Percentiles rank a stretch among this genome's conserved stretches.
Conservation (phyloP, 2,113 vertebrate species). For the Percopsis transmontana region DNA sequence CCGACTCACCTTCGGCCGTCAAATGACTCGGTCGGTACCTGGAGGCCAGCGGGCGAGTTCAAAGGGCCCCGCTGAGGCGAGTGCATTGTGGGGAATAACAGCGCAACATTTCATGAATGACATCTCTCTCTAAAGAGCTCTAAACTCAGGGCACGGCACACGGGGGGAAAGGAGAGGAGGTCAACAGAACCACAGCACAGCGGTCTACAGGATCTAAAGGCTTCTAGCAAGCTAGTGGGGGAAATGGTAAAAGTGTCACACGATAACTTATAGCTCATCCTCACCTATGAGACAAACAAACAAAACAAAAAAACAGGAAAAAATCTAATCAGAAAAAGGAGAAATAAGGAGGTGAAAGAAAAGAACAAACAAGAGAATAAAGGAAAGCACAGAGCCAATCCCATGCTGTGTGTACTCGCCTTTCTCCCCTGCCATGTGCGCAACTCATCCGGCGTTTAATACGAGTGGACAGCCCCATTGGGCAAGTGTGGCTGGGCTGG, state of each 20-base stretch:
- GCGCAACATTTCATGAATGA: conserved; percentile 72
- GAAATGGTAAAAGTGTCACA: conserved; percentile 61
- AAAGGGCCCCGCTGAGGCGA: conserved; percentile 73
- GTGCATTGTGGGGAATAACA: conserved; percentile 80
- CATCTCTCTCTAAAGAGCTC: conserved; percentile 50
- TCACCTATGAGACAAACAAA: conserved; percentile 75
- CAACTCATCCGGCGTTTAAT: conserved; percentile 1
- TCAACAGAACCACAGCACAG: background rate
- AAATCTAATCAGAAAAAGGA: conserved; percentile 69
- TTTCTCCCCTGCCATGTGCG: background rate
- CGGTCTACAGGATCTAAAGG: background rate
- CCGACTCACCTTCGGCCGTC: conserved; percentile 80
- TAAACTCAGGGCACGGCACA: conserved; percentile 63
- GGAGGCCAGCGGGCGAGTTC: conserved; percentile 75
- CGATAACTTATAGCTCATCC: conserved; percentile 67
- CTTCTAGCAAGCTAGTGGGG: conserved; percentile 29
- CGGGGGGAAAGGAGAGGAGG: conserved; percentile 40
- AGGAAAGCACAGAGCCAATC: conserved; percentile 26
- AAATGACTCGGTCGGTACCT: conserved; percentile 76
- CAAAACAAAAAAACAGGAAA: conserved; percentile 59
- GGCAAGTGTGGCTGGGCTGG: too few relatives aligned
- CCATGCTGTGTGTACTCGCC: conserved; percentile 13
- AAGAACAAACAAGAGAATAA: conserved; percentile 27
- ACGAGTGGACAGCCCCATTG: background rate
- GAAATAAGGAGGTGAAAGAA: conserved; percentile 53